phyloP scores from a whole-genome alignment of 2,113 vertebrate genomes.

The Chroicocephalus ridibundus region DNA sequence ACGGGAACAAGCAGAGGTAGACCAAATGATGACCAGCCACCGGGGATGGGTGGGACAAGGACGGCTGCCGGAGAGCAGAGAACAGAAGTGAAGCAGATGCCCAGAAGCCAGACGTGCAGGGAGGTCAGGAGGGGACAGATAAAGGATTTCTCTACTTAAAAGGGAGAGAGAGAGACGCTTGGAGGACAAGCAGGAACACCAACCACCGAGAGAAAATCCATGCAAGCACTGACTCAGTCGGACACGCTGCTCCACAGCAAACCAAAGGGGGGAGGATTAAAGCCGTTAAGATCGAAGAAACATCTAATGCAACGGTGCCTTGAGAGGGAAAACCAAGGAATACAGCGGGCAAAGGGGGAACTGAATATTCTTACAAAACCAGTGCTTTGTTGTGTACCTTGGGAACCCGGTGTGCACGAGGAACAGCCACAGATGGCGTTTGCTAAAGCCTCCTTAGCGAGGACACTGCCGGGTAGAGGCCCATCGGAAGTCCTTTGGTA shows the following conservation, averaged over 20 bases:
- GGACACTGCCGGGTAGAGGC: neutral
- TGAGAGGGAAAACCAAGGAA: neutral
- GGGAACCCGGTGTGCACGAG: neutral
- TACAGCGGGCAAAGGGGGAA: neutral
- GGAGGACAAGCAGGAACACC: conserved; percentile 4
- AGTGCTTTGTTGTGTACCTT: neutral
- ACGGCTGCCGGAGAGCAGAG: neutral
- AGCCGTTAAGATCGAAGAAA: neutral
- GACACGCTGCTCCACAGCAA: neutral
- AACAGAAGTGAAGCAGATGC: conserved; percentile 18
- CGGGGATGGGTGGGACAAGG: neutral
- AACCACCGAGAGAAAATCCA: neutral
- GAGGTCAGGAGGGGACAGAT: conserved; percentile 43
- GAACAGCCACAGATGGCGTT: conserved; percentile 29
- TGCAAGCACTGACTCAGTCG: neutral
- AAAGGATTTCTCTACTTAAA: conserved; percentile 48
- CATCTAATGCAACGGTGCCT: neutral
- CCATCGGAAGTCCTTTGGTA: neutral
- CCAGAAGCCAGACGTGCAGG: neutral
- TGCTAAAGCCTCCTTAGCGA: conserved; percentile 10
- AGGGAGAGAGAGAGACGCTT: neutral
- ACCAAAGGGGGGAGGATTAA: neutral
- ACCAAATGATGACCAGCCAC: neutral
- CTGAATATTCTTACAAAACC: neutral
- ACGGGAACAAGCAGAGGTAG: neutral